Base-by-base conservation (phyloP, 2,797 vertebrate species). In the Bradypodion ventrale region DNA sequence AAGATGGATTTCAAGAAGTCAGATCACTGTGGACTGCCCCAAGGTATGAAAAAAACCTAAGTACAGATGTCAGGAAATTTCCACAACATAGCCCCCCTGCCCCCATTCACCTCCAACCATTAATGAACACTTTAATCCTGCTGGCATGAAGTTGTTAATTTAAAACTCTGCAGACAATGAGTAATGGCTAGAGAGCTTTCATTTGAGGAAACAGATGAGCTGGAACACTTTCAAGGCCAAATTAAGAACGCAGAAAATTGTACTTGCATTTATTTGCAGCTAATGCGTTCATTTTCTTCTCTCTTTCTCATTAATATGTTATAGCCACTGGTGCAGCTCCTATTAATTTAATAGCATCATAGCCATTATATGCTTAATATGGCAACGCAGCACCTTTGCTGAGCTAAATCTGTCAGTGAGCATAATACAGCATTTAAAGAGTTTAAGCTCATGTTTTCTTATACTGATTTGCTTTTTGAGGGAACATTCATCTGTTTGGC, bases 141-240 rank as follows among this genome's bases (percentile, higher is more conserved):
- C 35, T 27, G 16, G 46, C 0, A 63, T 0, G 2, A 77, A 78
- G 78, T 72, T 65, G 62, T 44, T 72, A 52, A 10, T 63, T 75
- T 81, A 42, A 77, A 86, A 37, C 83, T 78, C 9, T 15, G 56
- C 73, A 85, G 80, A 85, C 78, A 78, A 35, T 29, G 69, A 88
- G 82, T 75, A 85, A 86, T 9, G n/a, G 75, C 83, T 56, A 49
- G 46, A 49, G 69, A 92, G 87, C 70, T 87, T 86, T 77, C 2
- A n/a, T 87, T 70, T 65, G 49, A 77, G 68, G 73, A 74, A 79
- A 83, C 74, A 76, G 80, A 90, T 84, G 85, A 85, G 75, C 1
- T 86, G 75, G 87, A 87, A 76, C n/a, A 62, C 82, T 90, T 89
- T 83, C 84, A 89, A 88, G 68, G 78, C 84, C 83, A 89, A 88